These are phyloP conservation scores for Cantharis rufa DNA, from an alignment of 2,888 invertebrate species.

Conservation along the genomic window DNA sequence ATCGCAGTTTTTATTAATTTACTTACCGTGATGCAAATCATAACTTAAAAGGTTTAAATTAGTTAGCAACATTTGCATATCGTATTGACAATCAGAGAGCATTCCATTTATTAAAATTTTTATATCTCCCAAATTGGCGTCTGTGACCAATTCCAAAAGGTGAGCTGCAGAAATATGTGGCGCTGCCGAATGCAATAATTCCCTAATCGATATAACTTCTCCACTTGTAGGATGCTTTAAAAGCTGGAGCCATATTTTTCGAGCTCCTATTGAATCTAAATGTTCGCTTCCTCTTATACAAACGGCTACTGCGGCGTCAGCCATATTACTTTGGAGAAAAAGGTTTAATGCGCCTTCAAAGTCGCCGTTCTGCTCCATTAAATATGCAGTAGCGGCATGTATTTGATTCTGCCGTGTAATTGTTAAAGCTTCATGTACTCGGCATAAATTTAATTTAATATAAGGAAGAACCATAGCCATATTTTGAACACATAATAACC, in stretches of 20 bases:
- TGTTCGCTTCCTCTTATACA: conserved; percentile 57
- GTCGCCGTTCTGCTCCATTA: conserved; percentile 77
- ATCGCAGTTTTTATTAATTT: neutral
- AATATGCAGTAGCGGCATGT: conserved; percentile 69
- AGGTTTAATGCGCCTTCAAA: conserved; percentile 72
- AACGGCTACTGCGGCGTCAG: conserved; percentile 50
- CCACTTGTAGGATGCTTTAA: conserved; percentile 56
- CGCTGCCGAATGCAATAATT: conserved; percentile 61
- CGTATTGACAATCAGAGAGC: conserved; percentile 76
- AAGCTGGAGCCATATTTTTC: conserved; percentile 59
- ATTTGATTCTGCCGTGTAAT: conserved; percentile 67
- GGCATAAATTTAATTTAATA: conserved; percentile 61
- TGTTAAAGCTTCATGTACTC: conserved; percentile 66
- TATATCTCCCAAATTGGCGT: conserved; percentile 66
- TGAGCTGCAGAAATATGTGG: conserved; percentile 62
- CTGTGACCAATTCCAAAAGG: conserved; percentile 63
- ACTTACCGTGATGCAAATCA: conserved; percentile 66
- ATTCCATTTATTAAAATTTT: conserved; percentile 67
- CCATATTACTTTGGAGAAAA: conserved; percentile 55
- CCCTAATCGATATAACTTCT: conserved; percentile 53
- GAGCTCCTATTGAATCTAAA: conserved; percentile 54
- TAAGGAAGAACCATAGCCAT: conserved; percentile 60
- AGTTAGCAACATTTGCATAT: conserved; percentile 71
- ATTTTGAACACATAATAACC: conserved; percentile 65
- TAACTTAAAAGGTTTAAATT: conserved; percentile 69